Conservation (phyloP, 1,140 invertebrate genomes). For the Drosophila willistoni region DNA sequence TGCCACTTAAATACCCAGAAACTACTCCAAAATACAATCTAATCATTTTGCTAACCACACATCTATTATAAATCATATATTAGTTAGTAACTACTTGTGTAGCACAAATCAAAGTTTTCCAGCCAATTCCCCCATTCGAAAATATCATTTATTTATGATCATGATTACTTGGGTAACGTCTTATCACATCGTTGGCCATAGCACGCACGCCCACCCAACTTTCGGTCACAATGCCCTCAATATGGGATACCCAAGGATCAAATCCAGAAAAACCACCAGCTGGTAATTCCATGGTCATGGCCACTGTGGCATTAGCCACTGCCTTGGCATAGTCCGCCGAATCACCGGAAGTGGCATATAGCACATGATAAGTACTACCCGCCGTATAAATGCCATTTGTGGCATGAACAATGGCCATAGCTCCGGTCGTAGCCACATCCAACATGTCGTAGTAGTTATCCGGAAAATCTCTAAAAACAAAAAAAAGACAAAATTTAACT, state of each 20-base stretch:
- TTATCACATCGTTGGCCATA: constrained; percentile 72
- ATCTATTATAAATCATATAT: constrained; percentile 19
- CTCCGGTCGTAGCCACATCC: constrained; percentile 80
- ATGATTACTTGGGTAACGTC: constrained; percentile 30
- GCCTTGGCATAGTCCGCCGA: constrained; percentile 87
- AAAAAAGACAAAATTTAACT: neutral
- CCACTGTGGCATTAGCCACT: constrained; percentile 85
- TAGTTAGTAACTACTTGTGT: constrained; percentile 33
- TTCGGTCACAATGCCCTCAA: constrained; percentile 86
- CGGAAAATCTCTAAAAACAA: constrained; percentile 50
- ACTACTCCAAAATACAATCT: constrained; percentile 33
- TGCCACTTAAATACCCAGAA: constrained; percentile 35
- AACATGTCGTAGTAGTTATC: constrained; percentile 76
- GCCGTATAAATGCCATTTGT: constrained; percentile 85
- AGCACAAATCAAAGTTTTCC: constrained; percentile 43
- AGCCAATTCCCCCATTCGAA: constrained; percentile 16
- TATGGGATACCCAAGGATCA: constrained; percentile 86
- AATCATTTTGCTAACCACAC: constrained; percentile 28
- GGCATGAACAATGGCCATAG: constrained; percentile 82
- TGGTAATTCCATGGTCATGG: constrained; percentile 88
- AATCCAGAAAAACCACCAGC: constrained; percentile 86
- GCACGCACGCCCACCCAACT: constrained; percentile 88
- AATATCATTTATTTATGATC: constrained; percentile 57
- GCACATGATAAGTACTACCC: constrained; percentile 85
- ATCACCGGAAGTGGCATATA: constrained; percentile 84